phyloP scores from a whole-genome alignment of 2,113 vertebrate genomes.

The Platichthys flesus region DNA sequence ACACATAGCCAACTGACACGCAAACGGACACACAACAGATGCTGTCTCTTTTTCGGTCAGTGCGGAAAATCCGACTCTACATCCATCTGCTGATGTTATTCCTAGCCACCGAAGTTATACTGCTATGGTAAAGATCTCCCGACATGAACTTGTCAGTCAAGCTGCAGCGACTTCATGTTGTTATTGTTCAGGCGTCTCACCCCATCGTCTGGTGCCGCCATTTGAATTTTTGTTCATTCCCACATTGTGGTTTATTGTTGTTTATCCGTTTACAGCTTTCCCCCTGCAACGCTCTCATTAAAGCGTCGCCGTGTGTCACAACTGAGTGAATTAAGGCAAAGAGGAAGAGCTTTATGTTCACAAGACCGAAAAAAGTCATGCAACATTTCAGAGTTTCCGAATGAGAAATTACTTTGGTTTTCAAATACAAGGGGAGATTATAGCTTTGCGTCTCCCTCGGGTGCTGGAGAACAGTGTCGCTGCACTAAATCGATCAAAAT shows the following conservation, averaged over 20 bases:
- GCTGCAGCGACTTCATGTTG: slow-evolving; percentile 51
- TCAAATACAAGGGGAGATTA: not conserved
- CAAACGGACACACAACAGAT: slow-evolving; percentile 63
- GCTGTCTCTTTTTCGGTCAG: slow-evolving; percentile 73
- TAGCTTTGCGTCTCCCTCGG: slow-evolving; percentile 14
- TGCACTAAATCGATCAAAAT: slow-evolving; percentile 24
- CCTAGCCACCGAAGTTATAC: slow-evolving; percentile 87
- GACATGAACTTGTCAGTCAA: slow-evolving; percentile 91
- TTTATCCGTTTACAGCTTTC: slow-evolving; percentile 63
- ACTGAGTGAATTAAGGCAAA: slow-evolving; percentile 4
- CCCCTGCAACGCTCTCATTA: slow-evolving; percentile 22
- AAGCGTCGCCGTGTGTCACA: slow-evolving; percentile 29
- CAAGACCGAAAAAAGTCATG: not conserved
- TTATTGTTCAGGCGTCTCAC: slow-evolving; percentile 19
- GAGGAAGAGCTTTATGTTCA: slow-evolving; percentile 9
- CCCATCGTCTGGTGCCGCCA: not conserved
- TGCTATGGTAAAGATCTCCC: slow-evolving; percentile 83
- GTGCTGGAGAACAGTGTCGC: slow-evolving; percentile 2
- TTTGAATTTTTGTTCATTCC: slow-evolving; percentile 13
- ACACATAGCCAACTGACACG: slow-evolving; percentile 41
- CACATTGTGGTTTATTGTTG: slow-evolving; percentile 21
- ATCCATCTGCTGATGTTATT: slow-evolving; percentile 89
- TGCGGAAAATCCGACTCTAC: slow-evolving; percentile 72
- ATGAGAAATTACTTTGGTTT: slow-evolving; percentile 14
- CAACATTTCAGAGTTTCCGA: not conserved